These are phyloP conservation scores for Sipha maydis DNA, from an alignment of 2,888 invertebrate genomes.

Conservation along the genomic window DNA sequence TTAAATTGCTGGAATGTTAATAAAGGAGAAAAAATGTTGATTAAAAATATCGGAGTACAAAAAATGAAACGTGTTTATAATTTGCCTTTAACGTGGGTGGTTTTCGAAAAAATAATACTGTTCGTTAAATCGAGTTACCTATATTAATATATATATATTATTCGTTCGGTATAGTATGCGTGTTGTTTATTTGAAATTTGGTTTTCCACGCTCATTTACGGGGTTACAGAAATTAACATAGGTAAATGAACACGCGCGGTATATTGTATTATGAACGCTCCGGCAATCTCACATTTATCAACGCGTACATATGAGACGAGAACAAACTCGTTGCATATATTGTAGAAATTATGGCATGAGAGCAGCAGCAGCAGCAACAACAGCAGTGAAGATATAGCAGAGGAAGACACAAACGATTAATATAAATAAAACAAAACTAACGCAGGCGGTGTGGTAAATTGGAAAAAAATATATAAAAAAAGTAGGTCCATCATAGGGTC, in stretches of 20 bases:
- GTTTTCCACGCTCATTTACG: constrained; percentile 48
- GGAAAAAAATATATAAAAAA: constrained; percentile 46
- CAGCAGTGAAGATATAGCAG: not conserved
- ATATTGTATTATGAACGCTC: not conserved
- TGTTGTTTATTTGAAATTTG: constrained; percentile 39
- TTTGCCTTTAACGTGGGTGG: constrained; percentile 23
- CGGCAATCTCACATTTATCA: constrained; percentile 56
- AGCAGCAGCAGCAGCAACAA: not conserved
- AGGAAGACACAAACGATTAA: constrained; percentile 43
- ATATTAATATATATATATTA: not conserved
- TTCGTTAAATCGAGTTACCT: not conserved
- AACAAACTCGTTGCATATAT: constrained; percentile 17
- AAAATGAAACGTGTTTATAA: not conserved
- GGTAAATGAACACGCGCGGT: constrained; percentile 46
- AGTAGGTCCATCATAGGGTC: constrained; percentile 36
- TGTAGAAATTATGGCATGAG: constrained; percentile 21
- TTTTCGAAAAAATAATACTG: constrained; percentile 1
- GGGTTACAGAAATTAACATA: constrained; percentile 58
- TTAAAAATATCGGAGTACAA: not conserved
- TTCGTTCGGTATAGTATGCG: too few species aligned
- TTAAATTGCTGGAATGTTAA: not conserved
- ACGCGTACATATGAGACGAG: not conserved
- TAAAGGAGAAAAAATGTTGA: not conserved
- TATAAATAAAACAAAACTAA: constrained; percentile 58
- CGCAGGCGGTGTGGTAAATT: constrained; percentile 56